Evolutionary conservation across 2,888 invertebrate species (phyloP).

Genomic region (Perdita meconis): DNA sequence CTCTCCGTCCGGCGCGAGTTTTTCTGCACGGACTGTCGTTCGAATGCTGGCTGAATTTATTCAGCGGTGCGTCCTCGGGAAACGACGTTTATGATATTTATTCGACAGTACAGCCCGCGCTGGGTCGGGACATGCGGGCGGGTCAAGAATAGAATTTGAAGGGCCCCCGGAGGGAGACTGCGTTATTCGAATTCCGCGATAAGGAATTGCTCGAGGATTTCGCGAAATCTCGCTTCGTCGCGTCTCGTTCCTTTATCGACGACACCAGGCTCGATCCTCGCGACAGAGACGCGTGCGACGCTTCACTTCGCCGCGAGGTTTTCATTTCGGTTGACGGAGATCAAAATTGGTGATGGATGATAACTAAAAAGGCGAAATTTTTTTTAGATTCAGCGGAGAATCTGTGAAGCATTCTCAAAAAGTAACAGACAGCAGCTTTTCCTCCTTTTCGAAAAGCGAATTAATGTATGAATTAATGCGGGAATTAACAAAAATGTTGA

Average conservation of each 20-base stretch:
- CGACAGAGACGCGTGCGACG: not conserved
- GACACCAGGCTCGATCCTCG: slow-evolving; percentile 15
- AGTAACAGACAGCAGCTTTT: no score
- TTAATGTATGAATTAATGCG: no score
- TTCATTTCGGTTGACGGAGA: not conserved
- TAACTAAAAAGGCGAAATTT: no score
- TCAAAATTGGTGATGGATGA: no score
- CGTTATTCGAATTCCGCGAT: slow-evolving; percentile 49
- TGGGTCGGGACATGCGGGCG: slow-evolving; percentile 42
- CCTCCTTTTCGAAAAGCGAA: no score
- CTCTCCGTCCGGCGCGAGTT: slow-evolving; percentile 15
- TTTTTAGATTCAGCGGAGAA: no score
- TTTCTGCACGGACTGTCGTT: slow-evolving; percentile 14
- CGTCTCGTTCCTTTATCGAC: slow-evolving; percentile 32
- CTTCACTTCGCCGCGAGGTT: not conserved
- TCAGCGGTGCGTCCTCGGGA: slow-evolving; percentile 23
- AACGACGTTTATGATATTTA: slow-evolving; percentile 57
- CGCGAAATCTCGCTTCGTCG: not conserved
- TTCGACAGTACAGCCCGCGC: slow-evolving; percentile 22
- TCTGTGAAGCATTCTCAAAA: no score
- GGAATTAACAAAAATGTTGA: no score
- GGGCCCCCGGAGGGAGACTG: slow-evolving; percentile 2
- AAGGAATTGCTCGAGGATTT: slow-evolving; percentile 29
- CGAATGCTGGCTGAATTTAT: slow-evolving; percentile 43
- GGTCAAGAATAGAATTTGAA: slow-evolving; percentile 31